Percentiles rank a stretch among this genome's conserved stretches.
These are phyloP conservation scores for Asarcornis scutulata DNA, from an alignment of 2,113 vertebrate species.

Conservation along the genomic window DNA sequence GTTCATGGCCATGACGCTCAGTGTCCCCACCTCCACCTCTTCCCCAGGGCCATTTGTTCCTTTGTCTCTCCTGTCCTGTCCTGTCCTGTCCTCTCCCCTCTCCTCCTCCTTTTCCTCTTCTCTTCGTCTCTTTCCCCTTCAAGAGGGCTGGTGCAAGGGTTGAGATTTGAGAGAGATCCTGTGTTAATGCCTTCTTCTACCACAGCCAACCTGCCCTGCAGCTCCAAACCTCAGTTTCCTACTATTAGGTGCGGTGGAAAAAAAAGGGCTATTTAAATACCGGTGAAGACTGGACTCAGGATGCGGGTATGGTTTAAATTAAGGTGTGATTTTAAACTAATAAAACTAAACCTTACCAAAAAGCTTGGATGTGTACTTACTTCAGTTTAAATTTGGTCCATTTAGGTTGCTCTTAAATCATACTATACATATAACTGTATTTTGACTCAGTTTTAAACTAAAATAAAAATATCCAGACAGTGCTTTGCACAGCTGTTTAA, in stretches of 20 bases:
- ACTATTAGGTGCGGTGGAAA: not conserved
- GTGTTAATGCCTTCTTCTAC: not conserved
- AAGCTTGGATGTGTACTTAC: not conserved
- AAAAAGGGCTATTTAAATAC: not conserved
- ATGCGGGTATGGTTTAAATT: constrained; percentile 18
- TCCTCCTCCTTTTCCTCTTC: not conserved
- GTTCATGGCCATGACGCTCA: not conserved
- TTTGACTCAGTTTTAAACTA: constrained; percentile 52
- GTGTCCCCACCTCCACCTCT: not conserved
- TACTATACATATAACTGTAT: not conserved
- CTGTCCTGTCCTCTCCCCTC: too few relatives aligned
- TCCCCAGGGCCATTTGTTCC: not conserved
- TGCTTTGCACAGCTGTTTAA: constrained; percentile 45
- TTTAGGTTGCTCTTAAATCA: constrained; percentile 24
- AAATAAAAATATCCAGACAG: constrained; percentile 53
- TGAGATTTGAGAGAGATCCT: not conserved
- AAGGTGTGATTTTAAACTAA: constrained; percentile 23
- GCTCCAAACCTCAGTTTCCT: not conserved
- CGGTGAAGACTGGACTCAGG: not conserved
- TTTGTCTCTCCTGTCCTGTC: too few relatives aligned
- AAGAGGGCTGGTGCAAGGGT: not conserved
- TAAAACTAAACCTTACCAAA: constrained; percentile 32
- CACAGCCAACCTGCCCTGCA: not conserved
- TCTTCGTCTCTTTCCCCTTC: not conserved
- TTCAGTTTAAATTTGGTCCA: constrained; percentile 10